These are phyloP conservation scores for Nyctibius grandis DNA, from an alignment of 2,797 vertebrate genomes.

Conservation along the genomic window DNA sequence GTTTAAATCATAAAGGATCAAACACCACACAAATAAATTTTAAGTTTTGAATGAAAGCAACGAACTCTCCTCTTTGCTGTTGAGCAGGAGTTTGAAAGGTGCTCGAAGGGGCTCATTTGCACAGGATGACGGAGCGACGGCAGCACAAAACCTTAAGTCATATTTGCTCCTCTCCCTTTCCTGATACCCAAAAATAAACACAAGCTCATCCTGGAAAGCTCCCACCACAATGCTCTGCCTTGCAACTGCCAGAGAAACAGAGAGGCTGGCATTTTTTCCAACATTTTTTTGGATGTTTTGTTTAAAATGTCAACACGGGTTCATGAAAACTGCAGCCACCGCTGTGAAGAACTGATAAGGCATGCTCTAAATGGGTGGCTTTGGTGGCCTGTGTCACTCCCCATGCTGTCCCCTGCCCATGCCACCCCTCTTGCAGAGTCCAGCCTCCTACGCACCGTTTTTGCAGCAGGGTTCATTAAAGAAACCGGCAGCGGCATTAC, in stretches of 20 bases:
- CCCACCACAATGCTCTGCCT: neutral
- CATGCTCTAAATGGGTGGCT: neutral
- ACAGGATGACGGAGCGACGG: accelerated
- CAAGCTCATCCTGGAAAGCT: neutral
- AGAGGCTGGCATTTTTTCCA: neutral
- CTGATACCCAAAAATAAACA: neutral
- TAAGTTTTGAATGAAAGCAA: neutral
- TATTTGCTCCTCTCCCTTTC: neutral
- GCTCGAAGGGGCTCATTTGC: neutral
- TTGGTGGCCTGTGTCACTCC: neutral
- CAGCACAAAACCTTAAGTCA: neutral
- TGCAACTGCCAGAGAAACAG: neutral
- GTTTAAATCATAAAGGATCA: neutral
- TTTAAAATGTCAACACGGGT: neutral
- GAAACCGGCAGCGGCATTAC: accelerated
- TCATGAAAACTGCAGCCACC: neutral
- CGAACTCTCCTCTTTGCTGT: neutral
- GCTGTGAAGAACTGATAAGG: neutral
- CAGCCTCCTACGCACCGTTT: accelerated
- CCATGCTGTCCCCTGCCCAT: neutral
- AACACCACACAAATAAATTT: neutral
- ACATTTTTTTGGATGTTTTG: neutral
- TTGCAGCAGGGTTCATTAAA: neutral
- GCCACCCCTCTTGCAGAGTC: neutral
- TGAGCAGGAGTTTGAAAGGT: neutral